Base-by-base conservation (phyloP, 2,797 vertebrate genomes). In the Ctenochaetus hawaiiensis region DNA sequence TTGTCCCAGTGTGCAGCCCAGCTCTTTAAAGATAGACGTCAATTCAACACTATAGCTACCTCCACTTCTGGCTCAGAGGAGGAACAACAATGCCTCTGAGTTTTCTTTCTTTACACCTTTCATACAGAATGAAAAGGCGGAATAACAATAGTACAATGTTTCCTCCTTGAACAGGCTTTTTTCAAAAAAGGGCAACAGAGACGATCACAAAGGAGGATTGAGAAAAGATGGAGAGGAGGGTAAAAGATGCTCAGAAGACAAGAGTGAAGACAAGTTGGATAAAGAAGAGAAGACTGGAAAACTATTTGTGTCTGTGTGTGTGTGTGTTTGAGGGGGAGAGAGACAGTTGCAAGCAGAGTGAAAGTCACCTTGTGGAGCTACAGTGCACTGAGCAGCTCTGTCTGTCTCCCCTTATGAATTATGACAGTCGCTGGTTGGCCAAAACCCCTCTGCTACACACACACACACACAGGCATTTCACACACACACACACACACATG, bases 281-380 rank as follows among this genome's bases (percentile, higher is more conserved):
- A 43, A 65, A 62, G 51, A 76, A 59, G 12, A 69, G 18, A 56
- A 26, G 44, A 58, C 20, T 26, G 2, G 60, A 71, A 64, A 47
- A n/a, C 10, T 17, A 0, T 44, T 20, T 41, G 7, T 18, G 34
- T 20, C 47, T 5, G 41, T 37, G 12, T 47, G 66, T 67, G 53
- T 8, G 53, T 57, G 22, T 67, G 20, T 45, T 8, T 41, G 54
- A 4, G 23, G 53, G 39, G 62, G 54, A 39, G 45, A 34, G 47
- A 23, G 58, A 64, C 66, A 34, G 79, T 48, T 66, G 67, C 52
- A 83, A 66, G 75, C 51, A 2, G 80, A 83, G 79, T 85, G 67
- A 93, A 95, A 93, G 94, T 95, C 94, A 95, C 94, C 95, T 95
- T 95, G 93, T 80, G 76, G 77, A 86, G 82, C 58, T 78, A 83